Conservation (phyloP, 1,140 invertebrate genomes). For the Drosophila sulfurigaster region DNA sequence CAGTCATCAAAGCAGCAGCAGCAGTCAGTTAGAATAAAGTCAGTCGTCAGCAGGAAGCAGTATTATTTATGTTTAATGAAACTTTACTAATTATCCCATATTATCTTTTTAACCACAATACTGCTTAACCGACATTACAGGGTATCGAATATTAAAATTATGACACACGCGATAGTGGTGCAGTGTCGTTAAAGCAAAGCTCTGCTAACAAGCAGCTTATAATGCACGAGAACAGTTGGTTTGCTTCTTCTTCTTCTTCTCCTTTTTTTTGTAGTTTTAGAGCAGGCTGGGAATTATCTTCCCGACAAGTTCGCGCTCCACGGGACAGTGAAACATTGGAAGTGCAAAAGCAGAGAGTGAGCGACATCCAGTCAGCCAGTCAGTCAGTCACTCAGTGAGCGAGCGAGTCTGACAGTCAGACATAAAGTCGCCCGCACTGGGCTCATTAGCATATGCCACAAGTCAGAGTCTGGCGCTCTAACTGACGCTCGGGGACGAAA, state of each 20-base stretch:
- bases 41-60: no score
- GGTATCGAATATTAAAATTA: constrained; percentile 49
- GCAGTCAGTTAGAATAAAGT: no score
- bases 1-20: no score
- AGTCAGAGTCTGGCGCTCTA: constrained; percentile 62
- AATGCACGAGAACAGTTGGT: constrained; percentile 39
- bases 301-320: constrained; percentile 28
- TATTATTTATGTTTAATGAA: no score
- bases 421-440: constrained; percentile 48
- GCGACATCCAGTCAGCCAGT: not conserved
- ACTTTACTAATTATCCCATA: not conserved
- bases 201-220: constrained; percentile 75
- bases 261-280: not conserved
- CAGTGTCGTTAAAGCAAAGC: constrained; percentile 62
- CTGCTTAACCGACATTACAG: not conserved
- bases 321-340: constrained; percentile 25
- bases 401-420: constrained; percentile 16
- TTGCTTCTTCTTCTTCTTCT: constrained; percentile 9
- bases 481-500: constrained; percentile 44
- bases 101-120: not conserved
- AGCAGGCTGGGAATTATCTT: constrained; percentile 48
- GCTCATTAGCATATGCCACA: constrained; percentile 80
- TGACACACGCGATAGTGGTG: constrained; percentile 68
- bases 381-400: not conserved
- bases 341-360: not conserved